A percentile compares a stretch with the other conserved stretches of the same genome.
phyloP scores from a whole-genome alignment of 2,888 invertebrate genomes.

The Drosophila differens region DNA sequence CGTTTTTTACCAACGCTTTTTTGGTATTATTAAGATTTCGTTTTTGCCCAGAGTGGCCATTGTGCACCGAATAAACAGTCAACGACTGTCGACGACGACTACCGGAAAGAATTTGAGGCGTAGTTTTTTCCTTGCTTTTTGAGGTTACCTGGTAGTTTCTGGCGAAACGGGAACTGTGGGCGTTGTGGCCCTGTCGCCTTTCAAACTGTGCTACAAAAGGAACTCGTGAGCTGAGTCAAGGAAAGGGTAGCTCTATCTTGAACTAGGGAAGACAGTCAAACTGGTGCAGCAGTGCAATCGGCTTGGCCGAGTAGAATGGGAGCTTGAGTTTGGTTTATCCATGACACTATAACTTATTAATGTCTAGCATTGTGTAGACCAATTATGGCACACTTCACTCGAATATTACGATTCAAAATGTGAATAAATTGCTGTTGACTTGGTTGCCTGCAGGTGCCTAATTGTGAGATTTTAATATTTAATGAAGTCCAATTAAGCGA shows the following conservation, averaged over 20 bases:
- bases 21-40: background rate
- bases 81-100: conserved; percentile 20
- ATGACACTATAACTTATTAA: conserved; percentile 54
- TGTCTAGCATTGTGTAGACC: conserved; percentile 39
- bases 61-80: conserved; percentile 1
- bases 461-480: conserved; percentile 36
- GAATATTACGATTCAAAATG: conserved; percentile 18
- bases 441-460: conserved; percentile 8
- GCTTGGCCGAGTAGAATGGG: background rate
- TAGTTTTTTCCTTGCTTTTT: conserved; percentile 49
- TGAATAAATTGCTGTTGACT: conserved; percentile 5
- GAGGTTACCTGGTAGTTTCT: conserved; percentile 64
- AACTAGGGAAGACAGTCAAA: conserved; percentile 51
- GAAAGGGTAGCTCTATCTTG: background rate
- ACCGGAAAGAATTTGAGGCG: conserved; percentile 74
- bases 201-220: conserved; percentile 56
- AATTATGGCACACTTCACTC: conserved; percentile 48
- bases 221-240: conserved; percentile 2
- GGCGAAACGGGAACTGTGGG: conserved; percentile 51
- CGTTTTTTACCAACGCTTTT: background rate
- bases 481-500: conserved; percentile 11
- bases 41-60: background rate
- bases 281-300: conserved; percentile 68
- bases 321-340: background rate
- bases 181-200: conserved; percentile 22